Base-by-base conservation (phyloP, 2,888 invertebrate genomes). In the Bombylius major region DNA sequence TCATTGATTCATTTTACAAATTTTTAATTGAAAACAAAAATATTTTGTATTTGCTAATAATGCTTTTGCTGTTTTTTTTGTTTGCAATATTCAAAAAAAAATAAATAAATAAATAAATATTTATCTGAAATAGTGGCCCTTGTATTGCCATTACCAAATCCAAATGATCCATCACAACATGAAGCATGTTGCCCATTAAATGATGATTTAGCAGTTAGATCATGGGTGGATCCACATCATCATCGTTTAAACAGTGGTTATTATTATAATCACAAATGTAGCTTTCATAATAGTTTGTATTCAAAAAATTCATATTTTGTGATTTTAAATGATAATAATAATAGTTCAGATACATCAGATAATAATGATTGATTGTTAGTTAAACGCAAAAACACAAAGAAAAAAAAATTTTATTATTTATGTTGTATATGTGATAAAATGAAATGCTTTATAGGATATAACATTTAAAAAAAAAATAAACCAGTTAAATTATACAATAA, bases 151-250 rank as follows among this genome's bases (percentile, higher is more conserved):
- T 80, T 88, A 77, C 87, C 88, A 76, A 85, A 89, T 78, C 88
- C 89, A 74, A 82, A 86, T 76, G 86, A 87, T 78, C 88, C 89
- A 73, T 86, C 86, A 79, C 87, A 89, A 83, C 89, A 89, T 80
- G 89, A 89, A 79, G 86, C 87, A 78, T 88, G 88, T 83, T 89
- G 89, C 79, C 87, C 88, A 75, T 82, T 88, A 77, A 85, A 86
- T 86, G 39, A 42, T 42, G 39, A 42, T 42, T 11, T 42, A 11
- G 12, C 12, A 1, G 12, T 42, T 42, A 42, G 39, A 11, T 8
- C 39, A 42, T 42, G 8, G 39, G n/a, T n/a, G n/a, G 39, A 42
- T 42, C 34, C 5, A 7, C 39, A 11, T 42, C 4, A 11, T 42
- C 4, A 4, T 11, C 11, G 39, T 42, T 11, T 42, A 42, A 23